phyloP scores from a whole-genome alignment of 2,797 vertebrate species.

The Enteromius argenteus region DNA sequence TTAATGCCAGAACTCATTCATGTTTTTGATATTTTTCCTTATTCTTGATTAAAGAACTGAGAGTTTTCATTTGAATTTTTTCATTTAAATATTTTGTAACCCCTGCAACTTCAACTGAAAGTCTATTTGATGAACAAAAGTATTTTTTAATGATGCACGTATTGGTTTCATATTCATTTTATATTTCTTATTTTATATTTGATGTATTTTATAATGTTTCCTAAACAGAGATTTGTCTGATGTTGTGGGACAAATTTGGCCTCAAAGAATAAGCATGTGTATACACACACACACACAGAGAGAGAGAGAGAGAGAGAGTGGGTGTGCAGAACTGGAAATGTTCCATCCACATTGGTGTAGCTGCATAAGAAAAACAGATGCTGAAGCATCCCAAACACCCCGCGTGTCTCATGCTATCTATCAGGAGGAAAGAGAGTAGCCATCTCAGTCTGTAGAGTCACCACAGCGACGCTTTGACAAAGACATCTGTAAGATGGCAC shows the following conservation, averaged over 20 bases:
- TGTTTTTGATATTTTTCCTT: not conserved
- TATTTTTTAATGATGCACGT: not conserved
- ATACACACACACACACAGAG: conserved; percentile 29
- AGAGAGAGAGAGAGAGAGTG: conserved; percentile 48
- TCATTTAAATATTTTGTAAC: not conserved
- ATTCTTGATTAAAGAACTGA: not conserved
- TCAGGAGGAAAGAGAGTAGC: conserved; percentile 64
- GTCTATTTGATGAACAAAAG: not conserved
- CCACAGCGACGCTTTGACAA: conserved; percentile 62
- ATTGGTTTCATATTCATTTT: not conserved
- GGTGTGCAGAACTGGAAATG: conserved; percentile 73
- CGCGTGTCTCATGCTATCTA: conserved; percentile 61
- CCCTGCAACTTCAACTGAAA: not conserved
- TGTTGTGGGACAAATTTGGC: not conserved
- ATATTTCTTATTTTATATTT: not conserved
- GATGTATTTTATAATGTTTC: not conserved
- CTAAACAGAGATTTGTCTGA: not conserved
- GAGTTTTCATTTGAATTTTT: not conserved
- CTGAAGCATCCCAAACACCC: conserved; percentile 72
- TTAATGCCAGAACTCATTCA: not conserved
- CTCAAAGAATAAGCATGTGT: conserved; percentile 37
- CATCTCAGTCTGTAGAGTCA: conserved; percentile 61
- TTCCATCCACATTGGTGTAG: conserved; percentile 74
- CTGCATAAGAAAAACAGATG: conserved; percentile 80
- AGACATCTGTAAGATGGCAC: conserved; percentile 79